Evolutionary conservation across 2,888 invertebrate species (phyloP), one percentile per base, ranked within the genome.

Genomic region (Amphimallon solstitiale): DNA sequence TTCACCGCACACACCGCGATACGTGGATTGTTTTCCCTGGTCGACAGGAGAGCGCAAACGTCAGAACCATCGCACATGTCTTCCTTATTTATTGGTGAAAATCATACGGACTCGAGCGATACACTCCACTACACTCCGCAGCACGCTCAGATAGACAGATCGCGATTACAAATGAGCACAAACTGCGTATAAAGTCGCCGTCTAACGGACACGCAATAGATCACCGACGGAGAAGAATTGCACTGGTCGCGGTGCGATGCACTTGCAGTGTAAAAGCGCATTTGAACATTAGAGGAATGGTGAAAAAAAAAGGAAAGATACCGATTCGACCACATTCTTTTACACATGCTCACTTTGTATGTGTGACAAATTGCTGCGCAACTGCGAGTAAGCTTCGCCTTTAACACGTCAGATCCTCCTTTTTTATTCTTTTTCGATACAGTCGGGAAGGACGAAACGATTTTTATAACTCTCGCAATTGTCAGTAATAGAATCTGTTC

Each of bases 311-410:
- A n/a, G 73, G 76, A 75, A 75, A 76, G 76, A 72, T 73, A 70
- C 29, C 71, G 69, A 76, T 75, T 75, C 74, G 72, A 73, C 76
- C 70, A 72, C 76, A 77, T 77, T 77, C 77, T 76, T 76, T 74
- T 74, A 75, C 75, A 75, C 74, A 74, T 75, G 73, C 74, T 74
- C 74, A 71, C 76, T 77, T 75, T 76, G 77, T 76, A 77, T 77
- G 75, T 77, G 77, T 74, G 77, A 77, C 77, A 77, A 77, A 77
- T 77, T 77, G 76, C 75, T 66, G 68, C 63, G 66, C 69, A 72
- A 71, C 73, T 74, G 75, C 75, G 77, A n/a, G n/a, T 75, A 73
- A 75, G 77, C 76, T 76, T 75, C 74, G 71, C 77, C 23, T 59
- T 43, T 59, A 59, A 34, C 56, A 29, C 56, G 56, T 59, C 56